phyloP scores from a whole-genome alignment of 1,140 invertebrate genomes.

The Hyposmocoma kahamanoa region DNA sequence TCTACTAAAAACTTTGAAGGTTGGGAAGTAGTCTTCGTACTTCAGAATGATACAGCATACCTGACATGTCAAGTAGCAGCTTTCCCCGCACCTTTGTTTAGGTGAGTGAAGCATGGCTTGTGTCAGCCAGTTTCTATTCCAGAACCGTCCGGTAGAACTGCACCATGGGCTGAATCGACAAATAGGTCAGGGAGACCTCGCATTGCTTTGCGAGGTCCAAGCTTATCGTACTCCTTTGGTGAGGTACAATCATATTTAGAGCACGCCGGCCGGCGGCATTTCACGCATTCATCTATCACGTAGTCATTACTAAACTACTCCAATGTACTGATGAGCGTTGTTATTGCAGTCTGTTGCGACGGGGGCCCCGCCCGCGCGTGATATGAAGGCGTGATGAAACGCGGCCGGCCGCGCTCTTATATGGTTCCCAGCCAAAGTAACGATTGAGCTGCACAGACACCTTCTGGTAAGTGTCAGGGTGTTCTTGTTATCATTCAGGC shows the following conservation, averaged over 20 bases:
- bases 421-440: conserved; percentile 62
- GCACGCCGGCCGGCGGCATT: conserved; percentile 49
- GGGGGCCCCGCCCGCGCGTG: conserved; percentile 44
- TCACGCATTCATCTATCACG: conserved; percentile 69
- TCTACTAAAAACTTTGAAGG: conserved; percentile 79
- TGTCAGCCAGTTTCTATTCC: conserved; percentile 55
- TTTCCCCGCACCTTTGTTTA: conserved; percentile 80
- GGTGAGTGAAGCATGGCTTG: conserved; percentile 69
- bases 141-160: conserved; percentile 78
- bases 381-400: conserved; percentile 61
- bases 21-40: conserved; percentile 79
- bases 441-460: conserved; percentile 64
- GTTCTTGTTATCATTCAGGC: conserved; percentile 66
- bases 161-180: conserved; percentile 75
- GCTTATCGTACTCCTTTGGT: conserved; percentile 78
- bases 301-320: conserved; percentile 48
- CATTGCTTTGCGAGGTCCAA: conserved; percentile 80
- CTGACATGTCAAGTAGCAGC: conserved; percentile 80
- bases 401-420: conserved; percentile 59
- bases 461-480: conserved; percentile 69
- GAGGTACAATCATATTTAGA: conserved; percentile 42
- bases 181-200: conserved; percentile 55
- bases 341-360: conserved; percentile 66
- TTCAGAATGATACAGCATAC: conserved; percentile 73
- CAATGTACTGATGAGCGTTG: conserved; percentile 64